These are phyloP conservation scores for Ictidomys tridecemlineatus DNA, from an alignment of 2,113 vertebrate species.

Conservation along the genomic window DNA sequence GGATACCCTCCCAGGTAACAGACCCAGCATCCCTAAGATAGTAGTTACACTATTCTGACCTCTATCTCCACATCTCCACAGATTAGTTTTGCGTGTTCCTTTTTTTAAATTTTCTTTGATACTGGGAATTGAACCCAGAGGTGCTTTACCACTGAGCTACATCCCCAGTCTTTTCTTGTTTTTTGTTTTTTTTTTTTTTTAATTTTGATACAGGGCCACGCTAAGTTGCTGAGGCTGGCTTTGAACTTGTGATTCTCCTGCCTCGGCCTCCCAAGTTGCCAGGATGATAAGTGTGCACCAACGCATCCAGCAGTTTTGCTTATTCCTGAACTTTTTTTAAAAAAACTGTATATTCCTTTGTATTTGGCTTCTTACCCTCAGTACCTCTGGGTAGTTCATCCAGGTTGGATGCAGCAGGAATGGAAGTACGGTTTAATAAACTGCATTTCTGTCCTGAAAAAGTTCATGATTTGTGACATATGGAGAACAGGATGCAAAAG, in stretches of 20 bases:
- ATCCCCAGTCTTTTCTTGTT: too few relatives aligned
- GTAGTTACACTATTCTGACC: neutral
- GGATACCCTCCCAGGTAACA: neutral
- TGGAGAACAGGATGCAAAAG: neutral
- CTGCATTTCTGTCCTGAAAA: neutral
- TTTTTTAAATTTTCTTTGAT: neutral
- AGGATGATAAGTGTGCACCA: too few relatives aligned
- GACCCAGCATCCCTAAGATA: neutral
- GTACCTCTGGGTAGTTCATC: neutral
- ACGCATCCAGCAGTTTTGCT: neutral
- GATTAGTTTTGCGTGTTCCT: neutral
- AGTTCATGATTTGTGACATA: neutral
- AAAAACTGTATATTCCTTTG: neutral
- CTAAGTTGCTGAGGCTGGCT: too few relatives aligned
- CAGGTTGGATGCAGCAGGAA: neutral
- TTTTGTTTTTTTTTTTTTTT: too few relatives aligned
- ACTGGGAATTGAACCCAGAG: too few relatives aligned
- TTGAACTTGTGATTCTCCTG: too few relatives aligned
- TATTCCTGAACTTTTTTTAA: constrained; percentile 39
- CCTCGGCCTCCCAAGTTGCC: too few relatives aligned
- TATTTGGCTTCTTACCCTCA: constrained; percentile 36
- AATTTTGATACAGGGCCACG: too few relatives aligned
- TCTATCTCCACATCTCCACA: neutral
- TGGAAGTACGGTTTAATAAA: neutral
- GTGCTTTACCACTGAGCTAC: too few relatives aligned